phyloP scores from a whole-genome alignment of 2,797 vertebrate genomes.

The Eleutherodactylus coqui region DNA sequence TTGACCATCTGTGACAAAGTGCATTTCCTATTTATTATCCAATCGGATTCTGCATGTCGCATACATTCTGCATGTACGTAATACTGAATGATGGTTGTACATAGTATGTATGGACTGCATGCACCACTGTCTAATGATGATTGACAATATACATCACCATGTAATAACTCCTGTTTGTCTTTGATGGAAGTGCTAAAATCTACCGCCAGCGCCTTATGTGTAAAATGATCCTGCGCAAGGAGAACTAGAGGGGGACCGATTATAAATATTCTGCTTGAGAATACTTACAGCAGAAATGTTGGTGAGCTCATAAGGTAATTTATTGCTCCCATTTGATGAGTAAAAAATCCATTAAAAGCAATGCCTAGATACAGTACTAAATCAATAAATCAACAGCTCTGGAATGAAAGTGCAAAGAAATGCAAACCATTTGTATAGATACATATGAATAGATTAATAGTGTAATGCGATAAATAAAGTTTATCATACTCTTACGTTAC shows the following conservation, averaged over 20 bases:
- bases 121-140: too few relatives aligned
- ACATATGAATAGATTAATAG: not conserved
- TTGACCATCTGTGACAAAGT: too few relatives aligned
- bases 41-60: too few relatives aligned
- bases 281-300: not conserved
- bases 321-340: constrained; percentile 11
- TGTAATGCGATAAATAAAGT: not conserved
- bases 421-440: constrained; percentile 14
- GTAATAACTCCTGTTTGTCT: not conserved
- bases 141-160: too few relatives aligned
- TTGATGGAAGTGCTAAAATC: not conserved
- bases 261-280: not conserved
- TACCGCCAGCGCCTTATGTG: not conserved
- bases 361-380: constrained; percentile 21
- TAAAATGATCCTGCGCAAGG: not conserved
- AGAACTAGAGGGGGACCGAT: not conserved
- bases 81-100: too few relatives aligned
- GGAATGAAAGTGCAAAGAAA: constrained; percentile 15
- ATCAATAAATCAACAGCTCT: constrained; percentile 30
- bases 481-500: not conserved
- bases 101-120: too few relatives aligned
- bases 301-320: constrained; percentile 15
- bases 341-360: constrained; percentile 15
- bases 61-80: too few relatives aligned
- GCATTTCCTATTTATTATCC: too few relatives aligned